Base-by-base conservation (phyloP, 1,140 invertebrate genomes). In the Sarcophaga bullata region DNA sequence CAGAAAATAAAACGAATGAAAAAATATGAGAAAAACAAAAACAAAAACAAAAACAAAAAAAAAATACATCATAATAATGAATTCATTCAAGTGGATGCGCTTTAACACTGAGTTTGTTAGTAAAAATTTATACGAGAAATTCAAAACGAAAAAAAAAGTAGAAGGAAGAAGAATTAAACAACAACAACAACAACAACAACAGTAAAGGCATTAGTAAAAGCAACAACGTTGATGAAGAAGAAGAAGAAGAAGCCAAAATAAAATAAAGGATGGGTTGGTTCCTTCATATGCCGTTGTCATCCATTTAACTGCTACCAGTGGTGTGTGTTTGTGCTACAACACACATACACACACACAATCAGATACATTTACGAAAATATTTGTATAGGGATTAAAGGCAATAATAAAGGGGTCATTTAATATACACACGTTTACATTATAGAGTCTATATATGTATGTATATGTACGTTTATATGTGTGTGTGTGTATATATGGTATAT, bases 1-100 rank as follows among this genome's bases (percentile, higher is more conserved):
- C n/a, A 72, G 1, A 17, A 25, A 17, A 9, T 25, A n/a, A 15
- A n/a, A 13, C 13, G 15, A 62, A 62, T 62, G 58, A n/a, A 62
- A n/a, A 17, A 15, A 62, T 72, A 72, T 25, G 17, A 9, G 37
- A 72, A 37, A 4, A 37, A 37, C n/a, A n/a, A n/a, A n/a, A n/a
- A n/a, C n/a, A n/a, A n/a, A n/a, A n/a, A n/a, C n/a, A n/a, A n/a
- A n/a, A n/a, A n/a, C n/a, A n/a, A 37, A 37, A 37, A 37, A 37
- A 37, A 37, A 37, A 37, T 37, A n/a, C 25, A 3, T 72, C 50
- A 78, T 52, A 19, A 52, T 25, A 52, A 78, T 78, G 48, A 78
- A 52, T 78, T 78, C 48, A 78, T 50, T 78, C 75, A 78, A 78
- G 75, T 78, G 49, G 75, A 78, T 50, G 48, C 75, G 48, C 75